Base-by-base conservation (phyloP, 2,113 vertebrate genomes). In the Echinops telfairi region DNA sequence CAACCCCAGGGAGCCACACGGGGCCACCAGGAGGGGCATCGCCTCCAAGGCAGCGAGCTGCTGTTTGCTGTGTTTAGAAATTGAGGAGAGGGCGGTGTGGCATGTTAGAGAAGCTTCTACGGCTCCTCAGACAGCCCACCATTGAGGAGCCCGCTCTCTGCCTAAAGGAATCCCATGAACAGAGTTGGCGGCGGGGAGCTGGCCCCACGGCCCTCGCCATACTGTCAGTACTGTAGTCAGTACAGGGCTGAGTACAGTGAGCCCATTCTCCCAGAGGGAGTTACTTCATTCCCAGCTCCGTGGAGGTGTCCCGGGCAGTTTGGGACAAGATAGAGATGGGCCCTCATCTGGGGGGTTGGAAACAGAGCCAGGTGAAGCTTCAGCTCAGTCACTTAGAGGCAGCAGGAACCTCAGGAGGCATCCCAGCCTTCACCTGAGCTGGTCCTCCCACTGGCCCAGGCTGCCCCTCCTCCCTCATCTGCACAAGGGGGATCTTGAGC, bases 51-150 rank as follows among this genome's bases (percentile, higher is more conserved):
- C 29, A 70, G 15, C 31, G 15, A 31, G 68, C 19, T 23, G 31
- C 33, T n/a, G 31, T 33, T 71, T n/a, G 68, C 5, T 71, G 68
- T 4, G 4, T 2, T 58, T 60, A 33, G 43, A 47, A 57, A 68
- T 0, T 25, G 27, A 12, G 20, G 10, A 27, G 3, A 8, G 4
- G 23, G n/a, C n/a, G 3, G 20, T 0, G 1, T 38, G 36, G 38
- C 31, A 60, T 47, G n/a, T 36, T 1, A 1, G 36, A 31, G 75
- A 7, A 79, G 36, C 36, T 2, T 22, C 14, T 17, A 4, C 38
- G 47, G 38, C 60, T 20, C 53, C 23, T 25, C 20, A 27, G 64
- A 27, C 12, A 36, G 27, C 64, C 17, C 70, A 4, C 17, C 15
- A 1, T 25, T 19, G 71, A 84, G 57, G 27, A 53, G 1, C 22